Conservation (phyloP, 2,113 vertebrate species). For the Oreochromis niloticus region DNA sequence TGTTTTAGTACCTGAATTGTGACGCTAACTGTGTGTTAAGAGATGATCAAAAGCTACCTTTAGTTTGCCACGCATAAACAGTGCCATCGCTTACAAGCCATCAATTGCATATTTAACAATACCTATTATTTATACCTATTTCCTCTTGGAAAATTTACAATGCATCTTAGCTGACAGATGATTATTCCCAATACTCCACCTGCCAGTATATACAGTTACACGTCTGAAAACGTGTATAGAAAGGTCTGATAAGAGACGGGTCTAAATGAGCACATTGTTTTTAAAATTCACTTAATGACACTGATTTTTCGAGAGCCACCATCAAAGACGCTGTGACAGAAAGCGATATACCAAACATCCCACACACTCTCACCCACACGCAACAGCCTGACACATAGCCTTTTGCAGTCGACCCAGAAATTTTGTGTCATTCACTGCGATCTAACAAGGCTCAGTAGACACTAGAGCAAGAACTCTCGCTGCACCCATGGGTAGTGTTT, state of each 20-base stretch:
- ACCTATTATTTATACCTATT: neutral
- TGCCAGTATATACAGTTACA: slow-evolving; percentile 4
- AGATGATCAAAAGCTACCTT: neutral
- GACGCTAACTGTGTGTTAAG: neutral
- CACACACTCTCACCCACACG: neutral
- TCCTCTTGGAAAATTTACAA: slow-evolving; percentile 3
- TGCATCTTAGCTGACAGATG: neutral
- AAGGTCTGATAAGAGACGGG: neutral
- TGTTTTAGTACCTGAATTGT: neutral
- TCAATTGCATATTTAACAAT: neutral
- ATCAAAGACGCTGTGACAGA: neutral
- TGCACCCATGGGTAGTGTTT: neutral
- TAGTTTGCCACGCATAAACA: neutral
- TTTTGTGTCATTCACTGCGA: neutral
- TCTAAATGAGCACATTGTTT: neutral
- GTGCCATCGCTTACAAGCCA: neutral
- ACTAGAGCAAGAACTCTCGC: neutral
- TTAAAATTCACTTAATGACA: neutral
- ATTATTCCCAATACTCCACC: slow-evolving; percentile 25
- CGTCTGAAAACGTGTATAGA: neutral
- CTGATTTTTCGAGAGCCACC: neutral
- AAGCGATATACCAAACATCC: neutral
- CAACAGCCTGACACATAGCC: neutral
- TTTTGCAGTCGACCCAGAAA: neutral
- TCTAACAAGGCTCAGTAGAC: neutral